Conservation (phyloP, 2,888 invertebrate species). For the Ormyrus pomaceus region DNA sequence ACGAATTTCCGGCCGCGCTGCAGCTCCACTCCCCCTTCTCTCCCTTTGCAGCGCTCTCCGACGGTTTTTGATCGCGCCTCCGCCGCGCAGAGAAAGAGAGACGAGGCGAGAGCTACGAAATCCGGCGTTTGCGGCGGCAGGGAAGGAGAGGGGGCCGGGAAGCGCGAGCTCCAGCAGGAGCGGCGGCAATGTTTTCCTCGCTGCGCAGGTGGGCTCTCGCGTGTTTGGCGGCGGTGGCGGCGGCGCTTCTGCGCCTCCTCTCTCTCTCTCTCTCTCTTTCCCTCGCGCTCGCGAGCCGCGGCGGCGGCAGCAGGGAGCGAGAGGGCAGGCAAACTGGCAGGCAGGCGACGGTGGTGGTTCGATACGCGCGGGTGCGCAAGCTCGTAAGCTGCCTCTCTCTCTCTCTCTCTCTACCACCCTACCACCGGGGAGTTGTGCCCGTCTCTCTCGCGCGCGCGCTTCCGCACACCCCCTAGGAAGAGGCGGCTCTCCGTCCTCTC, state of each 20-base stretch:
- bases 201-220: slow-evolving; percentile 35
- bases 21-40: not conserved
- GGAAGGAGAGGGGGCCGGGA: not conserved
- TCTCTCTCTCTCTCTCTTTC: not conserved
- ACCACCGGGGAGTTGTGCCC: no score
- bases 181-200: not conserved
- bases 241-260: not conserved
- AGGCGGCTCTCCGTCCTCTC: slow-evolving; percentile 47
- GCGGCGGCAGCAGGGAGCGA: slow-evolving; percentile 12
- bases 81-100: not conserved
- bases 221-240: slow-evolving; percentile 29
- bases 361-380: slow-evolving; percentile 69
- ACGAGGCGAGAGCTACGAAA: not conserved
- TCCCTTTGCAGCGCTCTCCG: not conserved
- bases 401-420: not conserved
- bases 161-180: not conserved
- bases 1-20: not conserved
- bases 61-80: not conserved
- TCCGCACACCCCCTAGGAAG: slow-evolving; percentile 23
- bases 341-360: slow-evolving; percentile 61
- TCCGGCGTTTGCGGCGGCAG: not conserved
- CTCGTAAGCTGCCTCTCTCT: slow-evolving; percentile 57
- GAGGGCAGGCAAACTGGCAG: slow-evolving; percentile 22
- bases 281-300: not conserved
- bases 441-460: slow-evolving; percentile 9